phyloP scores from a whole-genome alignment of 2,888 invertebrate species.

The Spatulosminthurus flaviceps region DNA sequence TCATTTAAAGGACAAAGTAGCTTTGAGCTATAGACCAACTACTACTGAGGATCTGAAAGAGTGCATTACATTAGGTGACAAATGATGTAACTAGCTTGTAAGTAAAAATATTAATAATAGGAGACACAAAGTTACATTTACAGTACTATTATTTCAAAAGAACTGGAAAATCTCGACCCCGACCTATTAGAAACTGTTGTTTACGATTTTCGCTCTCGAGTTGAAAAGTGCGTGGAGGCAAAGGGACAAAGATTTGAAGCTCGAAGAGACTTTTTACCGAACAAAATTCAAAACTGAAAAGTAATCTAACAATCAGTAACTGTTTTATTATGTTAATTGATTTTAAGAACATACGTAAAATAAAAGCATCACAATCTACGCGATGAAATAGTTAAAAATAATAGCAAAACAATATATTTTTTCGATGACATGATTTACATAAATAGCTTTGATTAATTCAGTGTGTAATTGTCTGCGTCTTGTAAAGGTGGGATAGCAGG shows the following conservation, averaged over 20 bases:
- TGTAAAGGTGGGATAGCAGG: not conserved
- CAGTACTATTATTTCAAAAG: too few relatives aligned
- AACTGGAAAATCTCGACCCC: slow-evolving; percentile 36
- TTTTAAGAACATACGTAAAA: too few relatives aligned
- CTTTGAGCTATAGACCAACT: slow-evolving; percentile 46
- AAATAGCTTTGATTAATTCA: too few relatives aligned
- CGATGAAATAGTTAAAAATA: too few relatives aligned
- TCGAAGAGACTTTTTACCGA: not conserved
- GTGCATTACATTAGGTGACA: slow-evolving; percentile 50
- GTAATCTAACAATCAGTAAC: too few relatives aligned
- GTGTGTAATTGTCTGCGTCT: not conserved
- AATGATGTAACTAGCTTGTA: not conserved
- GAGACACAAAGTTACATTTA: too few relatives aligned
- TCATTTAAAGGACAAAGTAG: slow-evolving; percentile 56
- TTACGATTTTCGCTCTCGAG: slow-evolving; percentile 51
- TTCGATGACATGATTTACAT: too few relatives aligned
- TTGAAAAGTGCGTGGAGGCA: slow-evolving; percentile 54
- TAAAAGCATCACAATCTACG: too few relatives aligned
- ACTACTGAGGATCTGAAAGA: slow-evolving; percentile 51
- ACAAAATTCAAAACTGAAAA: not conserved
- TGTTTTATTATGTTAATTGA: too few relatives aligned
- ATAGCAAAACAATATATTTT: too few relatives aligned
- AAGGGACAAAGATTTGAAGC: slow-evolving; percentile 54
- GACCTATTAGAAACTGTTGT: slow-evolving; percentile 45
- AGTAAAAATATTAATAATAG: too few relatives aligned